phyloP scores from a whole-genome alignment of 2,797 vertebrate species.

The Decapterus maruadsi region DNA sequence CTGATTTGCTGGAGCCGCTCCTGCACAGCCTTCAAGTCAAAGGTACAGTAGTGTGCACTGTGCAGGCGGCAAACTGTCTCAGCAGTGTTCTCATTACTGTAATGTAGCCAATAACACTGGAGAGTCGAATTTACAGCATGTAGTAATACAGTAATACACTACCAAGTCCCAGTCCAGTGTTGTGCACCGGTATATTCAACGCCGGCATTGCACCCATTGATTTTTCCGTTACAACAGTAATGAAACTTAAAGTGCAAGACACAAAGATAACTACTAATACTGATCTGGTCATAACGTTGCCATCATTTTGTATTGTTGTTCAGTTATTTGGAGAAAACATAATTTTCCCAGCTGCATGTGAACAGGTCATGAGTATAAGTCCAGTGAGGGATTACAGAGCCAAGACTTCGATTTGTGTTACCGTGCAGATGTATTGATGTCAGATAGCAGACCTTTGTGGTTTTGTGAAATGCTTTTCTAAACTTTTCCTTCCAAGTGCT shows the following conservation, averaged over 20 bases:
- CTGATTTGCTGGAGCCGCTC: not conserved
- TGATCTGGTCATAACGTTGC: not conserved
- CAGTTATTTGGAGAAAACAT: constrained; percentile 4
- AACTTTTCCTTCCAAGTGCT: constrained; percentile 43
- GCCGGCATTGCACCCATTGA: not conserved
- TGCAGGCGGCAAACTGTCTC: not conserved
- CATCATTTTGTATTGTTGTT: not conserved
- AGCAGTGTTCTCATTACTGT: constrained; percentile 22
- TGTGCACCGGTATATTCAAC: constrained; percentile 2
- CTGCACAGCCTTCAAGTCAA: not conserved
- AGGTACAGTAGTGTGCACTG: not conserved
- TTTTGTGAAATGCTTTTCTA: constrained; percentile 49
- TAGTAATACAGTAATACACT: not conserved
- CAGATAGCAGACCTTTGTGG: constrained; percentile 35
- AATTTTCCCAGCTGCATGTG: not conserved
- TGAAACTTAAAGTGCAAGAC: not conserved
- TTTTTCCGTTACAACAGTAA: not conserved
- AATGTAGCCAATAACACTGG: constrained; percentile 22
- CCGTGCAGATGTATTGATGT: constrained; percentile 44
- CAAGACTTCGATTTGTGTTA: constrained; percentile 32
- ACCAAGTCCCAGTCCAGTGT: not conserved
- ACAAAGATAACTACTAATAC: not conserved
- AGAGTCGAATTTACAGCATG: not conserved
- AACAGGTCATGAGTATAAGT: constrained; percentile 25
- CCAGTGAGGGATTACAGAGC: constrained; percentile 29